Evolutionary conservation across 2,113 vertebrate species (phyloP).

Genomic region (Elephantulus edwardii): DNA sequence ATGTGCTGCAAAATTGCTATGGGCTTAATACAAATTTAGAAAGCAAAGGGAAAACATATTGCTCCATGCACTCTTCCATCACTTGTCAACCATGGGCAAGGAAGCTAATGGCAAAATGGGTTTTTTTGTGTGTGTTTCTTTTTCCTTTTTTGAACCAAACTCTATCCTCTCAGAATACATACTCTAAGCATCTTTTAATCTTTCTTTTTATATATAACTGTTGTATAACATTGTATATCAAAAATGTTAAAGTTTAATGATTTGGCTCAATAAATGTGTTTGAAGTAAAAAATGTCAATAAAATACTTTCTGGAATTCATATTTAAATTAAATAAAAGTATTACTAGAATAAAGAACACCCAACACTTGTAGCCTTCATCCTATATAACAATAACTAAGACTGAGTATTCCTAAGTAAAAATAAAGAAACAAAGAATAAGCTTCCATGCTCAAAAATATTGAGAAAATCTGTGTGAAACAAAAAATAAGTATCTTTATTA

Average conservation of each 20-base stretch:
- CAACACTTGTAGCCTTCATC: background rate
- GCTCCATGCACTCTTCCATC: conserved; percentile 51
- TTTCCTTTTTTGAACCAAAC: conserved; percentile 62
- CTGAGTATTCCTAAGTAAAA: background rate
- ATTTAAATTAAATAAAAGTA: conserved; percentile 47
- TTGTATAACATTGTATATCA: no score
- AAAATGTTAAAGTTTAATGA: background rate
- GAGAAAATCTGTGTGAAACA: conserved; percentile 26
- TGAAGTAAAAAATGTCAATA: background rate
- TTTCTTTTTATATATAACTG: background rate
- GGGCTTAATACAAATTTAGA: conserved; percentile 77
- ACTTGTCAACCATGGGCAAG: conserved; percentile 62
- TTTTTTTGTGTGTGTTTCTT: no score
- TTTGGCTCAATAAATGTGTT: background rate
- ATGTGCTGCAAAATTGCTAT: conserved; percentile 67
- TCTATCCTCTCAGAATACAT: conserved; percentile 58
- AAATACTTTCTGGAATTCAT: conserved; percentile 50
- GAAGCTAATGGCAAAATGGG: conserved; percentile 64
- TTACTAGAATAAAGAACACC: conserved; percentile 24
- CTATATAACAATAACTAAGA: conserved; percentile 12
- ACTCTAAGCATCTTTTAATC: conserved; percentile 49
- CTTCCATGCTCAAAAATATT: background rate
- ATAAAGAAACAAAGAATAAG: conserved; percentile 1
- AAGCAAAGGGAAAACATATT: conserved; percentile 75
- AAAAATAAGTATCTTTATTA: conserved; percentile 19